Conservation (phyloP, 2,113 vertebrate species). For the Odontophorus gujanensis region DNA sequence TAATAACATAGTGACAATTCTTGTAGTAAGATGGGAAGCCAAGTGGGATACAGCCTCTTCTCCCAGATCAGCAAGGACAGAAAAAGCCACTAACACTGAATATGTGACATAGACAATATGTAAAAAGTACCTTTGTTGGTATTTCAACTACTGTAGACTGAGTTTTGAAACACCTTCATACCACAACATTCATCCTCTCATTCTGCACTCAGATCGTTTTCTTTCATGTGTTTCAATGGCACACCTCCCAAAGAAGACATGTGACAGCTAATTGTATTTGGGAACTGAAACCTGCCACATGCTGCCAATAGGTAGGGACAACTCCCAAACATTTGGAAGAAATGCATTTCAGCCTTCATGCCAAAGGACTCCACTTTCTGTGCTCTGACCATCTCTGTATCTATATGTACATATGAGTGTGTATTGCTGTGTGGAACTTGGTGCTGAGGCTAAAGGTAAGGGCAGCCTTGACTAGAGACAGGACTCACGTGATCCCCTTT, state of each 20-base stretch:
- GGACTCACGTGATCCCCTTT: background rate
- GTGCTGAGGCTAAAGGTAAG: background rate
- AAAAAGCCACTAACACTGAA: background rate
- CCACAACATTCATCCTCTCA: background rate
- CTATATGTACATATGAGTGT: background rate
- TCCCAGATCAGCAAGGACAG: background rate
- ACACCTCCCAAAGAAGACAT: background rate
- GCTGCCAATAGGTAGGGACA: background rate
- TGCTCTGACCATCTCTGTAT: background rate
- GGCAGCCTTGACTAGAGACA: background rate
- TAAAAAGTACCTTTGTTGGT: background rate
- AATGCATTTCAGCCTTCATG: background rate
- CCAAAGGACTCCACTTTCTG: background rate
- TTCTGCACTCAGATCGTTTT: background rate
- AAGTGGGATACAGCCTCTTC: background rate
- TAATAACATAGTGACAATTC: background rate
- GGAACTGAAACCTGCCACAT: background rate
- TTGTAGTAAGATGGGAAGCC: background rate
- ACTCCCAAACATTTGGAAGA: background rate
- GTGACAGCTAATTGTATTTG: background rate
- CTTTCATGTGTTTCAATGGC: background rate
- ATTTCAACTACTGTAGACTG: background rate
- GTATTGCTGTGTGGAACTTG: background rate
- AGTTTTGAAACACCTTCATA: background rate
- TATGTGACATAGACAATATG: background rate